These are phyloP conservation scores for Parazoanthus atlanticus DNA, from an alignment of 92 coral and sea anemone species.

Conservation along the genomic window DNA sequence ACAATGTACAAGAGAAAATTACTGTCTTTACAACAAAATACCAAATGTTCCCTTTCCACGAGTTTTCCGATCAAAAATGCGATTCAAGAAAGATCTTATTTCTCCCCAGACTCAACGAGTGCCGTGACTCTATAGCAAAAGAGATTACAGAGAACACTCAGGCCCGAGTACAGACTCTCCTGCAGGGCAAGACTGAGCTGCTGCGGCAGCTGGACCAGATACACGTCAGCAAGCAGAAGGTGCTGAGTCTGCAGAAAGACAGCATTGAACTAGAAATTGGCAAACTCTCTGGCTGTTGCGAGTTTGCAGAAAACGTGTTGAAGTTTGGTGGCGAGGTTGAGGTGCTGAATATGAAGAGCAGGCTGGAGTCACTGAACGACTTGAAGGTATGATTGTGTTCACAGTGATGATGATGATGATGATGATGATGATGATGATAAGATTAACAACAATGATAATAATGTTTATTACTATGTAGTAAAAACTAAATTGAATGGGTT, in stretches of 20 bases:
- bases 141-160: conserved; percentile 87
- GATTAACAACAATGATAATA: no score
- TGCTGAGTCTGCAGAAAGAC: conserved; percentile 91
- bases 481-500: no score
- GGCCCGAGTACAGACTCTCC: conserved; percentile 74
- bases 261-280: conserved; percentile 95
- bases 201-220: conserved; percentile 77
- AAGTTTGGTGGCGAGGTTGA: conserved; percentile 94
- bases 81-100: background rate
- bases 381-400: conserved; percentile 56
- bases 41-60: no score
- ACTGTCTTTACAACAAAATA: no score
- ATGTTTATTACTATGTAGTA: no score
- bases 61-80: no score
- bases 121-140: conserved; percentile 81
- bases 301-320: conserved; percentile 94
- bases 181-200: conserved; percentile 78
- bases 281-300: conserved; percentile 94
- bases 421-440: no score
- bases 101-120: conserved; percentile 75
- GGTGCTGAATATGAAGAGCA: conserved; percentile 88
- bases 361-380: conserved; percentile 78
- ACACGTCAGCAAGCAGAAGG: conserved; percentile 89
- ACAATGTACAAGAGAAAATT: no score
- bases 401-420: background rate